These are phyloP conservation scores for Caradrina clavipalpis DNA, from an alignment of 2,888 invertebrate genomes.

Conservation along the genomic window DNA sequence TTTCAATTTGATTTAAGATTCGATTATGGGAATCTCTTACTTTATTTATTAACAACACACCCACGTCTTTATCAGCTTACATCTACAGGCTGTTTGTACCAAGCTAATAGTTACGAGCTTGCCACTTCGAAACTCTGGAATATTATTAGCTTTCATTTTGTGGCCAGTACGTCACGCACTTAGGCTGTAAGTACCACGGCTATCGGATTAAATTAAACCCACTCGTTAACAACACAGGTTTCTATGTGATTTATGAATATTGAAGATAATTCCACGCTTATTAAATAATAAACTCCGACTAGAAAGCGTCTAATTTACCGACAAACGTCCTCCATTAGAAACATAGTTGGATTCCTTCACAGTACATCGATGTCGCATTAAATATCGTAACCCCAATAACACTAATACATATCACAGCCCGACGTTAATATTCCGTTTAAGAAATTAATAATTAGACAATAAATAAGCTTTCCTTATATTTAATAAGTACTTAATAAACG, in stretches of 20 bases:
- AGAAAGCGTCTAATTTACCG: constrained; percentile 42
- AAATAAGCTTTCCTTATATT: constrained; percentile 58
- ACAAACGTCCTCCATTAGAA: constrained; percentile 20
- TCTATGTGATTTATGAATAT: constrained; percentile 28
- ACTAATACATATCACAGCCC: constrained; percentile 27
- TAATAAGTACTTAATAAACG: constrained; percentile 53
- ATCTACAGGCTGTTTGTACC: background rate
- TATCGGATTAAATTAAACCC: constrained; percentile 27
- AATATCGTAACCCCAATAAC: constrained; percentile 35
- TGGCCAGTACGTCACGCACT: constrained; percentile 2
- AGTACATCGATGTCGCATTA: constrained; percentile 38
- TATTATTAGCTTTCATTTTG: constrained; percentile 6
- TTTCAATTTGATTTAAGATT: constrained; percentile 27
- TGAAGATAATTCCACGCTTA: constrained; percentile 27
- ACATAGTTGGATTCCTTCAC: constrained; percentile 12
- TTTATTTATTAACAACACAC: constrained; percentile 1
- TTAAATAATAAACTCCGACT: constrained; percentile 34
- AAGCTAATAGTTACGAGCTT: background rate
- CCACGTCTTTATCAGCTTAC: constrained; percentile 7
- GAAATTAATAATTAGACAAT: constrained; percentile 55
- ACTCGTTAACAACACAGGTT: constrained; percentile 12
- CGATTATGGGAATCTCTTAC: constrained; percentile 7
- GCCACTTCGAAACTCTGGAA: background rate
- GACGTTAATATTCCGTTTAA: constrained; percentile 45
- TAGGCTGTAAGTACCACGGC: background rate